These are phyloP conservation scores for Empis livida DNA, from an alignment of 2,888 invertebrate species.

Conservation along the genomic window DNA sequence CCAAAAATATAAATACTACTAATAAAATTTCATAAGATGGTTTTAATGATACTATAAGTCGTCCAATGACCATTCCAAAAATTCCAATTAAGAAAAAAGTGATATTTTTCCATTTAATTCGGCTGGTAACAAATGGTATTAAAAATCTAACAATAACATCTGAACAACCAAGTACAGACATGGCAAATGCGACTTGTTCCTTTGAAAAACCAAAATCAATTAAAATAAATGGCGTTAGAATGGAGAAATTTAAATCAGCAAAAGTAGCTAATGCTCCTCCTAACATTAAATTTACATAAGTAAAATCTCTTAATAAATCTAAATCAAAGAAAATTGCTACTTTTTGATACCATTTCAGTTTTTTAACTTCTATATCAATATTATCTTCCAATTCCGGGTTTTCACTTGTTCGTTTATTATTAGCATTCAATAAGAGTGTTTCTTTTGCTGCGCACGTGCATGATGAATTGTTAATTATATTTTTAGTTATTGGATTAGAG, in stretches of 20 bases:
- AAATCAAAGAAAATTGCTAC: slow-evolving; percentile 49
- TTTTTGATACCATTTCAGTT: slow-evolving; percentile 26
- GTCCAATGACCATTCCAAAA: slow-evolving; percentile 44
- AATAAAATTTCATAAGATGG: slow-evolving; percentile 40
- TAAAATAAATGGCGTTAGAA: slow-evolving; percentile 51
- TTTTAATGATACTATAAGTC: slow-evolving; percentile 40
- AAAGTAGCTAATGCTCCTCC: slow-evolving; percentile 52
- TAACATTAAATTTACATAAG: slow-evolving; percentile 52
- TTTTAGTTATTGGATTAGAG: neutral
- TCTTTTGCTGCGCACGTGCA: neutral
- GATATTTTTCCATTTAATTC: slow-evolving; percentile 50
- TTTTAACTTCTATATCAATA: neutral
- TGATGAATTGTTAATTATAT: no score
- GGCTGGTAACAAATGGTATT: slow-evolving; percentile 47
- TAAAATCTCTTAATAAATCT: slow-evolving; percentile 47
- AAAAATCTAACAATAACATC: slow-evolving; percentile 48
- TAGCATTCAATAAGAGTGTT: neutral
- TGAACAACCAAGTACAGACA: slow-evolving; percentile 49
- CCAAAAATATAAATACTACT: slow-evolving; percentile 44
- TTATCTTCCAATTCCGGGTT: neutral
- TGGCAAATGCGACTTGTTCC: slow-evolving; percentile 43
- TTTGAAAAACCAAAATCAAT: slow-evolving; percentile 43
- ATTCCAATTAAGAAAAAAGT: slow-evolving; percentile 51
- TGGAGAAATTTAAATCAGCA: slow-evolving; percentile 51
- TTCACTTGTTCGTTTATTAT: no score